Conservation (phyloP, 1,140 invertebrate genomes). For the Eubasilissa regina region DNA sequence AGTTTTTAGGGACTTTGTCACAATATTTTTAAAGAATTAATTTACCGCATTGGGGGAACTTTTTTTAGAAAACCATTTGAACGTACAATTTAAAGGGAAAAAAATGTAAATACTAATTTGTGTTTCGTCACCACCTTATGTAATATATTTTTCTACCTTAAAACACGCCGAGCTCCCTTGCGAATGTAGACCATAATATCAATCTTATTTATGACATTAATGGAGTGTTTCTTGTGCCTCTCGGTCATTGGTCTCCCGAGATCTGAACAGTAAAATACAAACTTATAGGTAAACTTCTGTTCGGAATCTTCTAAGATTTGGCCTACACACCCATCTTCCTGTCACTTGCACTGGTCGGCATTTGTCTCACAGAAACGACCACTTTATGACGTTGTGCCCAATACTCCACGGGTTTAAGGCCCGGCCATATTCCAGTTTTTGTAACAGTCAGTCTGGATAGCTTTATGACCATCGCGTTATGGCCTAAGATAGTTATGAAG, state of each 20-base stretch:
- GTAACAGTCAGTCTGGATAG: constrained; percentile 26
- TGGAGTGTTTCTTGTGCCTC: no score
- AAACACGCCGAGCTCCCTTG: no score
- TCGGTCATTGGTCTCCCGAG: background rate
- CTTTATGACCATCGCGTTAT: constrained; percentile 22
- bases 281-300: constrained; percentile 52
- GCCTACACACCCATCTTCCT: constrained; percentile 33
- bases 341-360: constrained; percentile 50
- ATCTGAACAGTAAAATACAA: constrained; percentile 39
- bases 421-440: constrained; percentile 39
- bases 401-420: constrained; percentile 13
- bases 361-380: constrained; percentile 45
- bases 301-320: constrained; percentile 15
- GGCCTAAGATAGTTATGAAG: constrained; percentile 16
- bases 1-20: constrained; percentile 10
- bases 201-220: no score
- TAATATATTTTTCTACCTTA: no score
- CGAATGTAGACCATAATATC: no score
- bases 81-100: no score
- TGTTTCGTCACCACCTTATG: no score
- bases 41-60: constrained; percentile 3
- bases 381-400: constrained; percentile 32
- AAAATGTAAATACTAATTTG: no score
- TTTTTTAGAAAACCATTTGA: background rate
- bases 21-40: constrained; percentile 20